Percentiles rank a stretch among this genome's conserved stretches.
Evolutionary conservation across 1,140 invertebrate genomes (phyloP).

Genomic region (Apocrypta bakeri): DNA sequence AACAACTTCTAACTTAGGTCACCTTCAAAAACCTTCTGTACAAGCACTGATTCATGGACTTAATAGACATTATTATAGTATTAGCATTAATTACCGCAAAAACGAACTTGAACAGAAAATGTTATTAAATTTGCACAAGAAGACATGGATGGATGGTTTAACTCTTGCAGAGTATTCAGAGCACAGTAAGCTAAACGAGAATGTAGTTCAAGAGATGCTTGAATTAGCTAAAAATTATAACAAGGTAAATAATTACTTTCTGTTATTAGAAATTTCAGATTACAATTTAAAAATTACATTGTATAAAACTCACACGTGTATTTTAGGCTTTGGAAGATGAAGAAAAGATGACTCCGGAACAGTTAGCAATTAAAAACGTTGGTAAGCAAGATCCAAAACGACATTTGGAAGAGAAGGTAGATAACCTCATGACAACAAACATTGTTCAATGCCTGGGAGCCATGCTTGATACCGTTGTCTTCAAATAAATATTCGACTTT

Average conservation of each 20-base stretch:
- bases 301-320: constrained; percentile 19
- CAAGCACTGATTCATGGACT: constrained; percentile 99
- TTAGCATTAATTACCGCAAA: constrained; percentile 99
- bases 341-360: constrained; percentile 99
- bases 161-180: constrained; percentile 95
- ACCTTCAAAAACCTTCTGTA: constrained; percentile 99
- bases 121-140: constrained; percentile 98
- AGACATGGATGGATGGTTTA: constrained; percentile 99
- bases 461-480: constrained; percentile 98
- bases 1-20: constrained; percentile 98
- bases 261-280: constrained; percentile 1
- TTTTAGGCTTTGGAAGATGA: constrained; percentile 95
- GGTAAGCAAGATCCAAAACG: constrained; percentile 99
- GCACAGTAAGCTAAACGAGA: constrained; percentile 93
- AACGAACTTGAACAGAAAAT: constrained; percentile 99
- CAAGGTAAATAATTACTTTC: constrained; percentile 80
- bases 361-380: constrained; percentile 99
- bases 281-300: constrained; percentile 22
- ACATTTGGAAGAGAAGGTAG: constrained; percentile 99
- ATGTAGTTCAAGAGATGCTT: constrained; percentile 96
- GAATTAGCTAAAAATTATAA: constrained; percentile 99
- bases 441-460: constrained; percentile 99
- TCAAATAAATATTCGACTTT: constrained; percentile 80
- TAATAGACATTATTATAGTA: constrained; percentile 99
- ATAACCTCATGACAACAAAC: constrained; percentile 97